These are phyloP conservation scores for Xiphophorus couchianus DNA, from an alignment of 2,113 vertebrate genomes.

Conservation along the genomic window DNA sequence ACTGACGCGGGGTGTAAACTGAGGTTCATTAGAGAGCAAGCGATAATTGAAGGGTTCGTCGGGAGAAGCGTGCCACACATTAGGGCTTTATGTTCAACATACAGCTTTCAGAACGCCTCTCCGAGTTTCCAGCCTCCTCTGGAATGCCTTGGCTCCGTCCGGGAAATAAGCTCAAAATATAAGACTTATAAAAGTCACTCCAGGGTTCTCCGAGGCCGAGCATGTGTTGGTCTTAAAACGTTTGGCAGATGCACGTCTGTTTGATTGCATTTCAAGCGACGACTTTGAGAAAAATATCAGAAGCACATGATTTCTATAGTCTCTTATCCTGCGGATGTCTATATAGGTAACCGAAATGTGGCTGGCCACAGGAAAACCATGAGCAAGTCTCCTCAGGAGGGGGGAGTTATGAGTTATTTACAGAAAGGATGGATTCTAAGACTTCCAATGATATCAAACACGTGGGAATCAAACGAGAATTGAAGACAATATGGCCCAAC, in stretches of 20 bases:
- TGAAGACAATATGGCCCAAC: no score
- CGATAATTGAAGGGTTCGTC: constrained; percentile 57
- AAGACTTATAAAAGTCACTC: constrained; percentile 13
- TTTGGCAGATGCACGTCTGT: constrained; percentile 27
- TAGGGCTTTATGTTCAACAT: background rate
- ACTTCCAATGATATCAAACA: no score
- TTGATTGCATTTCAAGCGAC: constrained; percentile 50
- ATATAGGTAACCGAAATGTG: constrained; percentile 38
- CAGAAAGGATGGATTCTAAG: no score
- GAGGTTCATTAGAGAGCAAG: constrained; percentile 60
- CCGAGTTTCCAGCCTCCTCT: background rate
- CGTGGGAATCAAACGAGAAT: no score
- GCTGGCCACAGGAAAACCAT: no score
- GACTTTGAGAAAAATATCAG: constrained; percentile 21
- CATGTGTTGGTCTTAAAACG: constrained; percentile 11
- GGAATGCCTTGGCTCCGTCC: background rate
- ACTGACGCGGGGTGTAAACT: constrained; percentile 46
- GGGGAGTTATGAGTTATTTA: no score
- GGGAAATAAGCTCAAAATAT: background rate
- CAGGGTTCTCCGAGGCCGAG: constrained; percentile 4
- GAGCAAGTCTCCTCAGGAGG: no score
- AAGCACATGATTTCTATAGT: constrained; percentile 44
- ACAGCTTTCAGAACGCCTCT: background rate
- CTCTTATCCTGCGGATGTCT: constrained; percentile 39
- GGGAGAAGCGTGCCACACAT: constrained; percentile 29